A percentile compares a stretch with the other conserved stretches of the same genome.
These are phyloP conservation scores for Gambusia holbrooki DNA, from an alignment of 2,113 vertebrate species.

Conservation along the genomic window DNA sequence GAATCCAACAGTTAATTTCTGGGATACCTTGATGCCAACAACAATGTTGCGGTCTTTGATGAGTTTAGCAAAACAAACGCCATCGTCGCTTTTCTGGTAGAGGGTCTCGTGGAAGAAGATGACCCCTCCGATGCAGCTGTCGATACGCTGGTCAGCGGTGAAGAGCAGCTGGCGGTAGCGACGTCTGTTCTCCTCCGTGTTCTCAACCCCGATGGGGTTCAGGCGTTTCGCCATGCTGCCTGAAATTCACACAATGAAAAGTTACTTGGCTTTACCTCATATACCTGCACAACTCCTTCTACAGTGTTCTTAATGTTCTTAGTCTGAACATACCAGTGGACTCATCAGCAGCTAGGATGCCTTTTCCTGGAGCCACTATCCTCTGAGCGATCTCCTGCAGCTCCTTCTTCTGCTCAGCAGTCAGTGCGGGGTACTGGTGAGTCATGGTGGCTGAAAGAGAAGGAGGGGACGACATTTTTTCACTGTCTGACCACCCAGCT, in stretches of 20 bases:
- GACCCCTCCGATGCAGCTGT: slow-evolving; percentile 92
- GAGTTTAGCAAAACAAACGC: slow-evolving; percentile 86
- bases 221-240: slow-evolving; percentile 97
- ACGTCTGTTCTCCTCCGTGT: slow-evolving; percentile 95
- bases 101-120: slow-evolving; percentile 99
- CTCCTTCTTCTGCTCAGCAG: slow-evolving; percentile 95
- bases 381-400: slow-evolving; percentile 89
- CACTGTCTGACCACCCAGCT: not conserved
- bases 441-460: slow-evolving; percentile 84
- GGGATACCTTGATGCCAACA: slow-evolving; percentile 93
- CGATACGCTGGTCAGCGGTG: slow-evolving; percentile 89
- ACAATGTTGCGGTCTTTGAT: slow-evolving; percentile 93
- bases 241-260: slow-evolving; percentile 44
- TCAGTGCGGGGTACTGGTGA: slow-evolving; percentile 91
- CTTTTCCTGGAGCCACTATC: slow-evolving; percentile 93
- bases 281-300: not conserved
- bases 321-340: slow-evolving; percentile 86
- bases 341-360: slow-evolving; percentile 96
- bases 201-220: slow-evolving; percentile 95
- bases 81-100: slow-evolving; percentile 92
- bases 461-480: slow-evolving; percentile 15
- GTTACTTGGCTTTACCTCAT: not conserved
- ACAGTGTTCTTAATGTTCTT: not conserved
- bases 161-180: slow-evolving; percentile 96
- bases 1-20: not conserved